Conservation (phyloP, 2,797 vertebrate species). For the Limosa lapponica region DNA sequence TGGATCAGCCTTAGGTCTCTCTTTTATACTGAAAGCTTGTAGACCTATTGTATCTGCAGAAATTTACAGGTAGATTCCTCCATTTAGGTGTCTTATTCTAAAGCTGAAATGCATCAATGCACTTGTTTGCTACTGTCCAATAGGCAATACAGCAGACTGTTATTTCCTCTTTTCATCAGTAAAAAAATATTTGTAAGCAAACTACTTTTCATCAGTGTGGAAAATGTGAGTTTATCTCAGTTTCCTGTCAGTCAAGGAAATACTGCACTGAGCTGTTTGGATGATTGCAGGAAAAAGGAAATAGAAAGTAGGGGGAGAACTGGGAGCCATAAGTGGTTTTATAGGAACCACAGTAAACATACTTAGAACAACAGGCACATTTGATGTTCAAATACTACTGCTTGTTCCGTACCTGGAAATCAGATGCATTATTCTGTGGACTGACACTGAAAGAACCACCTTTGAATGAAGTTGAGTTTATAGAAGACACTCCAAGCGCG, state of each 20-base stretch:
- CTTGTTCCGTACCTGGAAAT: constrained; percentile 86
- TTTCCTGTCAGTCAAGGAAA: constrained; percentile 43
- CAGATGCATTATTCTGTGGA: constrained; percentile 78
- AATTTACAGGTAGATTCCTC: neutral
- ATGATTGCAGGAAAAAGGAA: constrained; percentile 13
- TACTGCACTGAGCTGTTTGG: constrained; percentile 1
- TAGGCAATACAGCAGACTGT: neutral
- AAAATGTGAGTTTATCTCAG: neutral
- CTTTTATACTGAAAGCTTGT: neutral
- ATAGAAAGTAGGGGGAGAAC: neutral
- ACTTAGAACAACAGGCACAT: neutral
- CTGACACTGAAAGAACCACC: constrained; percentile 89
- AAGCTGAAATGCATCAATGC: neutral
- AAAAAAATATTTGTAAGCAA: neutral
- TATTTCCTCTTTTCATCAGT: neutral
- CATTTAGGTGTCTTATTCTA: neutral
- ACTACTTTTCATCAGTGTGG: neutral
- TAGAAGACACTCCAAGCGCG: constrained; percentile 85
- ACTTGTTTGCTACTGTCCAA: neutral
- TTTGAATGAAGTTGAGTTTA: constrained; percentile 82
- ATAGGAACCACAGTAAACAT: neutral
- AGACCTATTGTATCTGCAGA: neutral
- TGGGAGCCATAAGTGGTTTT: neutral
- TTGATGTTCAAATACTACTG: neutral
- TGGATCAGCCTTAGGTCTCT: neutral